These are phyloP conservation scores for Urosaurus nigricauda DNA, from an alignment of 2,797 vertebrate species.

Conservation along the genomic window DNA sequence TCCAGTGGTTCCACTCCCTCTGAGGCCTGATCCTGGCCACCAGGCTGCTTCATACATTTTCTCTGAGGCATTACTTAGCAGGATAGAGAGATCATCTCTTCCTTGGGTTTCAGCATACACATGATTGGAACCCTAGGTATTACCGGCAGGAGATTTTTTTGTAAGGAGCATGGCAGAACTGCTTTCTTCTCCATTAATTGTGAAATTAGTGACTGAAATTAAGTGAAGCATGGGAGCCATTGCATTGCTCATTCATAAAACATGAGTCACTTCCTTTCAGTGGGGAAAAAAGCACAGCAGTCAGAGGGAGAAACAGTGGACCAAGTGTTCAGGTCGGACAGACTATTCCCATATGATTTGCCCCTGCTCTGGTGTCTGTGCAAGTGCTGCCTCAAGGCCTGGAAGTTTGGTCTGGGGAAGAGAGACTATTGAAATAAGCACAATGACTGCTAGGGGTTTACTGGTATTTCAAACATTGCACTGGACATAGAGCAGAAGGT, in stretches of 20 bases:
- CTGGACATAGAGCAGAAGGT: neutral
- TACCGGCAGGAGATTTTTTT: slow-evolving; percentile 11
- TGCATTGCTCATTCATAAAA: slow-evolving; percentile 25
- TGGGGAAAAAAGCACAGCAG: neutral
- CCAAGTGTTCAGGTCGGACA: neutral
- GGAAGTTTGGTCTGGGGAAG: neutral
- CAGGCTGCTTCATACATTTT: neutral
- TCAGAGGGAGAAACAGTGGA: slow-evolving; percentile 14
- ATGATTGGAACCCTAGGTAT: neutral
- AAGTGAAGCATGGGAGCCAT: slow-evolving; percentile 19
- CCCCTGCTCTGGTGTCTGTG: neutral
- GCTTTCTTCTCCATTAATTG: slow-evolving; percentile 27
- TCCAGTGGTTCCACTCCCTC: too few species aligned
- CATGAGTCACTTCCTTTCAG: slow-evolving; percentile 24
- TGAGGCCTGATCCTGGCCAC: too few species aligned
- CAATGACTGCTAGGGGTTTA: neutral
- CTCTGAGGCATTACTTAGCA: neutral
- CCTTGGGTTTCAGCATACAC: neutral
- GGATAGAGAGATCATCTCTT: neutral
- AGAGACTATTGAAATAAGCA: neutral
- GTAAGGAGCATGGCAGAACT: neutral
- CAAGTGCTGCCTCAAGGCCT: neutral
- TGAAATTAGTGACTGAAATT: slow-evolving; percentile 25
- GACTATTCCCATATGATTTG: neutral
- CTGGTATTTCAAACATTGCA: neutral